Conservation (phyloP, 1,140 invertebrate genomes). For the Drosophila nebulosa region DNA sequence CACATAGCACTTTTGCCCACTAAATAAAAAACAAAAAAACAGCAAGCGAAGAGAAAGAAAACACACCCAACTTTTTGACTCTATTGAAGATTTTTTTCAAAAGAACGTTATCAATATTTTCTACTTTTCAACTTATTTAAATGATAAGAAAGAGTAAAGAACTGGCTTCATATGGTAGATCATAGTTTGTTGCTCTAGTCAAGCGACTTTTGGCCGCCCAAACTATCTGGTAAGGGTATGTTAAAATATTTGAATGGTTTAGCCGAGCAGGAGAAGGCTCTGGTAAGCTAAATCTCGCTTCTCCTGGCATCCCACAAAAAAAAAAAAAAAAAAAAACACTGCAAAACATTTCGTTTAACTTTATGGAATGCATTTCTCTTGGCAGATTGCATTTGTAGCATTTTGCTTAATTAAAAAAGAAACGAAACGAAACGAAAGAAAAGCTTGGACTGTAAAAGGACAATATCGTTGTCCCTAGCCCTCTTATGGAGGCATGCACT, state of each 20-base stretch:
- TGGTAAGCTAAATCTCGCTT: not conserved
- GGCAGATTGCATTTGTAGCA: conserved; percentile 67
- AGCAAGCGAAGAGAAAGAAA: conserved; percentile 1
- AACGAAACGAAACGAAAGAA: conserved; percentile 17
- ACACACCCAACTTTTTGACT: not conserved
- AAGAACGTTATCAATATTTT: not conserved
- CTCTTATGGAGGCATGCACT: conserved; percentile 60
- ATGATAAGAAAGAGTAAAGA: too few relatives aligned
- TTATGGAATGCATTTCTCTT: conserved; percentile 60
- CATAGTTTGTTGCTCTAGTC: not conserved
- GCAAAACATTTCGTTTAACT: conserved; percentile 52
- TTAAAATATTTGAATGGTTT: not conserved
- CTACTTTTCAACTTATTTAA: not conserved
- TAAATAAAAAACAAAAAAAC: conserved; percentile 1
- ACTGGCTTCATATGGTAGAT: not conserved
- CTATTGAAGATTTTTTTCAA: not conserved
- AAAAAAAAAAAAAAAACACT: too few relatives aligned
- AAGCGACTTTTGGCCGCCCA: not conserved
- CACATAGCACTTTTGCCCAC: conserved; percentile 22
- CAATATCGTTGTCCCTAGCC: conserved; percentile 60
- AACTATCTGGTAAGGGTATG: not conserved
- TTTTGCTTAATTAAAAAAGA: conserved; percentile 76
- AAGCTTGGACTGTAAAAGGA: conserved; percentile 73
- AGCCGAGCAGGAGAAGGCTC: not conserved
- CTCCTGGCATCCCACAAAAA: conserved; percentile 4